Base-by-base conservation (phyloP, 1,140 invertebrate species). In the Drosophila trapezifrons region DNA sequence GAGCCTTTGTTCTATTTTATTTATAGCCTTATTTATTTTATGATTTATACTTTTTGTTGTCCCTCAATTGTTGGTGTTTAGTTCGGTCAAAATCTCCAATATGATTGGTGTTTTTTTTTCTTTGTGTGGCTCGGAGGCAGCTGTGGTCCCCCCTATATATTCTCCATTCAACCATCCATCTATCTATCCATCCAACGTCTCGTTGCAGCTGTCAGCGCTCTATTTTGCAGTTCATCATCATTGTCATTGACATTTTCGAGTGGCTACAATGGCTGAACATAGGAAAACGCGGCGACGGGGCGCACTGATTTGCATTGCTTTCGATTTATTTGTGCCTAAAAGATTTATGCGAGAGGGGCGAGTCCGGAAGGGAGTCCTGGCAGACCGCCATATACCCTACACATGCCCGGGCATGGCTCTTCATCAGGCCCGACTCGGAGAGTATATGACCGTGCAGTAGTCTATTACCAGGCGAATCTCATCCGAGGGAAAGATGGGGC, bases 221-320 rank as follows among this genome's bases (percentile, higher is more conserved):
- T 77, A 89, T 89, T 89, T 83, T 89, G 80, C 84, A 84, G 80
- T 89, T 89, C 84, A 89, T 89, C 84, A 89, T 89, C 84, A 89
- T 89, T 89, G 84, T 89, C 84, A 89, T 84, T 89, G 84, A 80
- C 84, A 84, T 83, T 89, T 89, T 89, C 63, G 84, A 87, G 83
- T 87, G 84, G 83, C 81, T 83, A 89, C 83, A 86, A 87, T 87
- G 64, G 83, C 83, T 79, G 86, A 67, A 64, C 79, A 79, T 60
- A 37, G 60, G 25, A 43, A 38, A 69, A 54, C 13, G 62, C 45
- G 64, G 59, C 25, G 58, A 25, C 25, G 32, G 35, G 62, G 35
- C 20, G 51, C 55, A 63, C 63, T 69, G 55, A 67, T 76, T 87
- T 83, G 76, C 84, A 83, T 74, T 83, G 83, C 76, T 77, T 83